These are phyloP conservation scores for Regulus satrapa DNA, from an alignment of 2,113 vertebrate species.

Conservation along the genomic window DNA sequence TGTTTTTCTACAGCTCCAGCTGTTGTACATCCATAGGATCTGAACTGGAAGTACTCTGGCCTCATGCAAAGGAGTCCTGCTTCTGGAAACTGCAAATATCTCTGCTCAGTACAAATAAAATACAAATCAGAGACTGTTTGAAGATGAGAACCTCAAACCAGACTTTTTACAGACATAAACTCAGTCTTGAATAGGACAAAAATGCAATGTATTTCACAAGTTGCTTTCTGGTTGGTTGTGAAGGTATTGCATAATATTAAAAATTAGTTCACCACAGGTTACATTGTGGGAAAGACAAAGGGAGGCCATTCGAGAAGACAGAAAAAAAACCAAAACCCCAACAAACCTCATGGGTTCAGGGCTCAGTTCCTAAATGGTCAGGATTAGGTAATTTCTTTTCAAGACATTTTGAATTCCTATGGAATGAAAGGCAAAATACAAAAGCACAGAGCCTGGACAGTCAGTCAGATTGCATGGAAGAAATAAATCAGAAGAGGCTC, in stretches of 20 bases:
- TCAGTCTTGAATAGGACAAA: not conserved
- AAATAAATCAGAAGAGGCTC: not conserved
- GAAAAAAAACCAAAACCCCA: not conserved
- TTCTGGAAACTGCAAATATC: not conserved
- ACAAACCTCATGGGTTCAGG: not conserved
- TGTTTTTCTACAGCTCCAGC: fast-evolving
- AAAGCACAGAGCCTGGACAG: not conserved
- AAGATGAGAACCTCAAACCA: not conserved
- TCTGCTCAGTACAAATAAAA: not conserved
- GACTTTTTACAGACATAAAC: not conserved
- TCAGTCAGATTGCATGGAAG: not conserved
- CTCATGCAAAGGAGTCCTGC: not conserved
- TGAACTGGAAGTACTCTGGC: not conserved
- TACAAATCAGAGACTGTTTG: not conserved
- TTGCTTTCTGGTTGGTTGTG: not conserved
- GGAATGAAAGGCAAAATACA: not conserved
- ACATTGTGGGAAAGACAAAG: not conserved
- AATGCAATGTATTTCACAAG: not conserved
- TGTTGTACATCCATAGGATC: not conserved
- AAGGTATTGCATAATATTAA: not conserved
- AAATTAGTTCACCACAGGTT: not conserved
- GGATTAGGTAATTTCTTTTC: not conserved
- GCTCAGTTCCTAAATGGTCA: not conserved
- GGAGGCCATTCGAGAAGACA: not conserved
- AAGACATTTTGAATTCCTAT: not conserved